Conservation (phyloP, 2,888 invertebrate species). For the Nemurella pictetii region DNA sequence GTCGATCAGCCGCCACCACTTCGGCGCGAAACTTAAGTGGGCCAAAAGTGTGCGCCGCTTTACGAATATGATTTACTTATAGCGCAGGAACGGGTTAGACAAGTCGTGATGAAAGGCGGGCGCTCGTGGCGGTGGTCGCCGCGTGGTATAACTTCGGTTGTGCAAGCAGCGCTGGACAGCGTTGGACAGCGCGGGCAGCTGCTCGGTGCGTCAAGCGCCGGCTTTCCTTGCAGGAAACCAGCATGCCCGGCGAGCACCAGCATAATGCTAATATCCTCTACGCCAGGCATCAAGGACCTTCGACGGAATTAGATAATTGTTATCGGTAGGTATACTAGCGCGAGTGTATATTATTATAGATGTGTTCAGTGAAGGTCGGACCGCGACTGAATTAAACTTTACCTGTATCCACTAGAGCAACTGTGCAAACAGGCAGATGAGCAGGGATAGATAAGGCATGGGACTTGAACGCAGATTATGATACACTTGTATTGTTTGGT, state of each 20-base stretch:
- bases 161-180: no score
- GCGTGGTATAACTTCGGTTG: not conserved
- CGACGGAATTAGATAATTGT: not conserved
- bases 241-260: no score
- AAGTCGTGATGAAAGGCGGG: not conserved
- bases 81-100: not conserved
- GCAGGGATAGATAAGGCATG: no score
- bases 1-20: no score
- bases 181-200: no score
- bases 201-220: no score
- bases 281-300: not conserved
- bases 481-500: no score
- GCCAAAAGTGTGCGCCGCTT: not conserved
- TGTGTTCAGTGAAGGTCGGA: not conserved
- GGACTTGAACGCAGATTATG: no score
- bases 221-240: no score
- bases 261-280: not conserved
- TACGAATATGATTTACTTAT: not conserved
- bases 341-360: no score
- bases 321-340: not conserved
- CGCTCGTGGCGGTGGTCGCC: not conserved
- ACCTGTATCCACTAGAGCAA: not conserved
- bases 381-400: not conserved
- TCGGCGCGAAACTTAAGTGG: not conserved
- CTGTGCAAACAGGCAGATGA: not conserved